Conservation (phyloP, 2,797 vertebrate species). For the Catharus ustulatus region DNA sequence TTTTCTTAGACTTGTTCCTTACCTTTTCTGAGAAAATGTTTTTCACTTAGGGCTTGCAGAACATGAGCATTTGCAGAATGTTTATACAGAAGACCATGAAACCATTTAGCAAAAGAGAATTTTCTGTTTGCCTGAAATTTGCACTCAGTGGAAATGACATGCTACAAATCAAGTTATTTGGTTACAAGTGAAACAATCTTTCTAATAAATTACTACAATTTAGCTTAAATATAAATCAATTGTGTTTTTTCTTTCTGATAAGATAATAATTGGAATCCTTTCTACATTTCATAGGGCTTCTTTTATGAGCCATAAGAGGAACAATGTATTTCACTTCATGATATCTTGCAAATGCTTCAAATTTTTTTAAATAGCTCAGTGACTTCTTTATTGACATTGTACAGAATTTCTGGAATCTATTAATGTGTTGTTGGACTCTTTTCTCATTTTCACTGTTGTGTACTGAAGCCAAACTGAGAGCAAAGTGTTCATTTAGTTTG, state of each 20-base stretch:
- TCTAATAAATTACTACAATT: background rate
- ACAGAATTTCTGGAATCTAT: constrained; percentile 19
- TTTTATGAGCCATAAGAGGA: background rate
- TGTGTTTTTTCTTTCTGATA: background rate
- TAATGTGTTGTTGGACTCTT: background rate
- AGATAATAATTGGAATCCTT: background rate
- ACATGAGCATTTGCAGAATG: background rate
- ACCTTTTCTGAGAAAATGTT: background rate
- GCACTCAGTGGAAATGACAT: background rate
- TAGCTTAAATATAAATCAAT: background rate
- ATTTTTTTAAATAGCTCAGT: background rate
- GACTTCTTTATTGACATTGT: constrained; percentile 2
- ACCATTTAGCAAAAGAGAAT: background rate
- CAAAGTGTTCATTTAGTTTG: constrained; percentile 5
- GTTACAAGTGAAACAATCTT: background rate
- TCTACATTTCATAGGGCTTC: background rate
- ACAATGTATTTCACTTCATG: background rate
- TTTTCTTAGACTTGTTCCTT: background rate
- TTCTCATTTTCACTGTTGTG: constrained; percentile 13
- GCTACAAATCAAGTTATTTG: background rate
- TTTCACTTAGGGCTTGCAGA: background rate
- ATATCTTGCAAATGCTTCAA: background rate
- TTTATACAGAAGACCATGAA: background rate
- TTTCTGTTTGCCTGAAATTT: background rate
- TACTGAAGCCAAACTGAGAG: background rate